Percentiles rank a stretch among this genome's conserved stretches.
These are phyloP conservation scores for Siderastrea siderea DNA, from an alignment of 92 coral and sea anemone species.

Conservation along the genomic window DNA sequence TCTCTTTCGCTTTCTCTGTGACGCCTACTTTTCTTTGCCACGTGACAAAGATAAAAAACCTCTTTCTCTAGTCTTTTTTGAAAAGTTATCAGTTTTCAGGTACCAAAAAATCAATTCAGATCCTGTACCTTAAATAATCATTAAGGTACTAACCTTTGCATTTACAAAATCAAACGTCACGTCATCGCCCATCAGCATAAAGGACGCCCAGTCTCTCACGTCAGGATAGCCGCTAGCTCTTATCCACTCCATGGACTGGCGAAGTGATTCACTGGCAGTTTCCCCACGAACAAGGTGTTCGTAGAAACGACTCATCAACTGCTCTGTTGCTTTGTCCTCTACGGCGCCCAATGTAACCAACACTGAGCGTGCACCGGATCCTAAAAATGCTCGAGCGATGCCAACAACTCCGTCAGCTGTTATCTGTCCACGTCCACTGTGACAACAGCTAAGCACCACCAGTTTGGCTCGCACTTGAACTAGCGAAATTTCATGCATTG, in stretches of 20 bases:
- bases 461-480: conserved; percentile 31
- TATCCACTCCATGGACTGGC: not conserved
- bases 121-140: no score
- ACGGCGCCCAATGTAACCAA: conserved; percentile 44
- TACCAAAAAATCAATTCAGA: no score
- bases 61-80: no score
- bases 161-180: not conserved
- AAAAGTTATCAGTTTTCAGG: no score
- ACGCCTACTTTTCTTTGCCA: no score
- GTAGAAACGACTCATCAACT: conserved; percentile 45
- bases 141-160: not conserved
- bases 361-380: conserved; percentile 52
- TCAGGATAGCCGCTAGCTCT: not conserved
- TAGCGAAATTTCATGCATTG: conserved; percentile 9
- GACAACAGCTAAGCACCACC: conserved; percentile 58
- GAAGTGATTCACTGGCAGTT: not conserved
- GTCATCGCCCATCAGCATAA: not conserved
- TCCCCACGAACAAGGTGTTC: conserved; percentile 14
- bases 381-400: conserved; percentile 36
- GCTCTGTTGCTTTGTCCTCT: conserved; percentile 28
- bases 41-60: no score
- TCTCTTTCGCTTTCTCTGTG: no score
- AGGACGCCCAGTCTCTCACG: not conserved
- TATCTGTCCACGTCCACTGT: conserved; percentile 30
- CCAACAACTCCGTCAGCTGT: conserved; percentile 54